phyloP scores from a whole-genome alignment of 2,888 invertebrate species.

The Melikaiella ostensackeni region DNA sequence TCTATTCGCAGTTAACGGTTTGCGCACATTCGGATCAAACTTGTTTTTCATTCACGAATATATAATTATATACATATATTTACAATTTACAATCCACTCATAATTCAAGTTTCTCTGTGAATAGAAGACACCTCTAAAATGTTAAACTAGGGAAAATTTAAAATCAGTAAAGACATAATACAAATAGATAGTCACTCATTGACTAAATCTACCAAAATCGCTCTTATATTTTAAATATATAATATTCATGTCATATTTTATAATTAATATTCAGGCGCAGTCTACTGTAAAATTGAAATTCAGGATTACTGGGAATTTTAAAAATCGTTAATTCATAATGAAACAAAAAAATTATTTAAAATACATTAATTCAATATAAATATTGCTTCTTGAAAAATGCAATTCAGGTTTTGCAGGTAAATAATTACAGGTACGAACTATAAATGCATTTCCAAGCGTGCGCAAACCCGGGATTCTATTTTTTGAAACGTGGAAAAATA shows the following conservation, averaged over 20 bases:
- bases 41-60: slow-evolving; percentile 5
- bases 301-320: background rate
- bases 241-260: background rate
- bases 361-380: background rate
- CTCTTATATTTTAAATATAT: background rate
- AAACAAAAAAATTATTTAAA: background rate
- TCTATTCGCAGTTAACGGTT: slow-evolving; percentile 12
- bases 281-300: background rate
- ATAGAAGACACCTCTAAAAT: background rate
- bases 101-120: background rate
- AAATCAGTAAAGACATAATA: background rate
- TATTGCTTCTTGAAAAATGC: background rate
- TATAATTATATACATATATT: slow-evolving; percentile 36
- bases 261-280: background rate
- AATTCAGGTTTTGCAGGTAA: background rate
- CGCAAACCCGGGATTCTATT: slow-evolving; percentile 1
- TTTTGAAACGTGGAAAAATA: background rate
- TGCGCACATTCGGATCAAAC: slow-evolving; percentile 42
- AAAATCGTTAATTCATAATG: background rate
- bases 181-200: background rate
- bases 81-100: slow-evolving; percentile 22
- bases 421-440: slow-evolving; percentile 35
- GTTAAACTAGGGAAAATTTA: background rate
- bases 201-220: background rate
- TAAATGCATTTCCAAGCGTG: slow-evolving; percentile 43